These are phyloP conservation scores for Craseonycteris thonglongyai DNA, from an alignment of 2,113 vertebrate genomes.

Conservation along the genomic window DNA sequence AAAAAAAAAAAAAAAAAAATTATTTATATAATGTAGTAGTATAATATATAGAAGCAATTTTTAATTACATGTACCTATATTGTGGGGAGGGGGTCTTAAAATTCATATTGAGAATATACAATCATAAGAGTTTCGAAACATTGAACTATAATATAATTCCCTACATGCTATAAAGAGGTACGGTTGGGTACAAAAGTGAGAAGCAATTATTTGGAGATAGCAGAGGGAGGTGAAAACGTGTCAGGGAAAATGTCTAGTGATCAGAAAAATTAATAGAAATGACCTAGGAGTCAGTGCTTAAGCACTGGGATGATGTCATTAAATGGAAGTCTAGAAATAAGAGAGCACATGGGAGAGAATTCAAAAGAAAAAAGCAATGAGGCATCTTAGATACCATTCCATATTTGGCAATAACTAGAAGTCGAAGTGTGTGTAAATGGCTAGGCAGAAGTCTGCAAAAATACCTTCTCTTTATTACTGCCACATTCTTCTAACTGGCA, in stretches of 20 bases:
- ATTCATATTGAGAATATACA: background rate
- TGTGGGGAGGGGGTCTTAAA: background rate
- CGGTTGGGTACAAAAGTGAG: background rate
- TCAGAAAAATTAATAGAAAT: background rate
- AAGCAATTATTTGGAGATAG: background rate
- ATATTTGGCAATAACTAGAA: background rate
- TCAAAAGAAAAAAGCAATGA: background rate
- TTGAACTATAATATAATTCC: background rate
- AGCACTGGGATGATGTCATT: background rate
- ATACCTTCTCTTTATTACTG: background rate
- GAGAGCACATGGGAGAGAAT: background rate
- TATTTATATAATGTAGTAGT: background rate
- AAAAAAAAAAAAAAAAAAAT: no score
- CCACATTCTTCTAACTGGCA: background rate
- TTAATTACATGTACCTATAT: background rate
- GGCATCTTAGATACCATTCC: background rate
- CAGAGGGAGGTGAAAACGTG: background rate
- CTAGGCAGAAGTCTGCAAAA: background rate
- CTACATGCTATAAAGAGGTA: background rate
- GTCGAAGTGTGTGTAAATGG: background rate
- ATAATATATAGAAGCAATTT: background rate
- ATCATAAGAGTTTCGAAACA: background rate
- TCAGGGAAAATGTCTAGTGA: background rate
- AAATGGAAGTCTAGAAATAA: background rate
- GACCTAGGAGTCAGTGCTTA: background rate